phyloP scores from a whole-genome alignment of 2,888 invertebrate species.

The Drosophila crucigera region DNA sequence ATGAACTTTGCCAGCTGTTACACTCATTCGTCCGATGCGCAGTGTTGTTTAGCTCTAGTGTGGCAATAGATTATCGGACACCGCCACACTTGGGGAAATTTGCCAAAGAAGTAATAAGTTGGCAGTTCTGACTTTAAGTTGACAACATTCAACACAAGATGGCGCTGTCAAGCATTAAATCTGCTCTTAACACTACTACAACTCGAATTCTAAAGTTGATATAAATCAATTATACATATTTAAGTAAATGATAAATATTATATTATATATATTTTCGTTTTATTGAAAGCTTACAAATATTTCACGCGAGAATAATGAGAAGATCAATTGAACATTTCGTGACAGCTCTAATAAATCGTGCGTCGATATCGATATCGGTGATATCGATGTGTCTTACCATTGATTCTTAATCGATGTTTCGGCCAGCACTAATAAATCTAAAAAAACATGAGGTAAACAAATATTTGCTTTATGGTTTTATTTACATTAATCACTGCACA shows the following conservation, averaged over 20 bases:
- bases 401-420: not conserved
- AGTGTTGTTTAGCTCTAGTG: not conserved
- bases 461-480: not conserved
- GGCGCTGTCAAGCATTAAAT: not conserved
- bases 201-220: not conserved
- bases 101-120: not conserved
- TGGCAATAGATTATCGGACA: not conserved
- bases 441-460: not conserved
- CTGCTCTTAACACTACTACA: not conserved
- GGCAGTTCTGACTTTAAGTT: not conserved
- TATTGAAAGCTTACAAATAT: not conserved
- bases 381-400: not conserved
- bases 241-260: not conserved
- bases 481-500: slow-evolving; percentile 11
- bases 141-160: not conserved
- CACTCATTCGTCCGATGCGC: not conserved
- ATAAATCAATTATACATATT: not conserved
- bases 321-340: not conserved
- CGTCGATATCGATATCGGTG: no score
- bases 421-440: not conserved
- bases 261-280: not conserved
- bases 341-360: not conserved
- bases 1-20: not conserved
- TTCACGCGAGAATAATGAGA: not conserved
- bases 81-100: not conserved